A percentile compares a stretch with the other conserved stretches of the same genome.
Evolutionary conservation across 2,113 vertebrate genomes (phyloP).

Genomic region (Aleadryas rufinucha): DNA sequence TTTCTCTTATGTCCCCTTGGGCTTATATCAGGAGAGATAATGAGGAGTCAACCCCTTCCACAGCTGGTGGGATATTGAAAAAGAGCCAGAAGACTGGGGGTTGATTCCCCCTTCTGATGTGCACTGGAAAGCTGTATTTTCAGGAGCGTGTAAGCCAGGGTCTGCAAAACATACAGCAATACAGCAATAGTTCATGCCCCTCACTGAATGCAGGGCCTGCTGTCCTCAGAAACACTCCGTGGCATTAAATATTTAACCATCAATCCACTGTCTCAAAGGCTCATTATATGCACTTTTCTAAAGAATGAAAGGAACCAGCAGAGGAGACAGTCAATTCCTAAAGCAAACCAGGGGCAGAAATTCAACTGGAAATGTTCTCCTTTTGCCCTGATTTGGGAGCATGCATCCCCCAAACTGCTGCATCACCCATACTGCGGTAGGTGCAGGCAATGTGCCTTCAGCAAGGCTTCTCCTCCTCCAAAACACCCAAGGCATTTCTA

Average conservation of each 20-base stretch:
- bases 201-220: neutral
- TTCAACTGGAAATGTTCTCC: neutral
- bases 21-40: neutral
- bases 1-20: neutral
- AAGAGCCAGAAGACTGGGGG: neutral
- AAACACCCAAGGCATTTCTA: neutral
- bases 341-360: neutral
- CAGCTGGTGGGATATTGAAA: neutral
- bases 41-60: neutral
- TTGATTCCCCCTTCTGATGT: neutral
- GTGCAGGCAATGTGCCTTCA: fast-evolving
- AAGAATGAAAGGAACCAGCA: neutral
- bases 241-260: neutral
- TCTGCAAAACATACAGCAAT: neutral
- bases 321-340: neutral
- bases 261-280: neutral
- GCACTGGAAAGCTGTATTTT: neutral
- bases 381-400: neutral
- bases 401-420: neutral
- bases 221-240: neutral
- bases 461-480: neutral
- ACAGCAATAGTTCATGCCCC: neutral
- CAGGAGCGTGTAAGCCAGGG: neutral
- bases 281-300: neutral
- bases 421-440: neutral